Percentiles rank a stretch among this genome's conserved stretches.
These are phyloP conservation scores for Caenorhabditis remanei DNA, from an alignment of 1,140 invertebrate species.

Conservation along the genomic window DNA sequence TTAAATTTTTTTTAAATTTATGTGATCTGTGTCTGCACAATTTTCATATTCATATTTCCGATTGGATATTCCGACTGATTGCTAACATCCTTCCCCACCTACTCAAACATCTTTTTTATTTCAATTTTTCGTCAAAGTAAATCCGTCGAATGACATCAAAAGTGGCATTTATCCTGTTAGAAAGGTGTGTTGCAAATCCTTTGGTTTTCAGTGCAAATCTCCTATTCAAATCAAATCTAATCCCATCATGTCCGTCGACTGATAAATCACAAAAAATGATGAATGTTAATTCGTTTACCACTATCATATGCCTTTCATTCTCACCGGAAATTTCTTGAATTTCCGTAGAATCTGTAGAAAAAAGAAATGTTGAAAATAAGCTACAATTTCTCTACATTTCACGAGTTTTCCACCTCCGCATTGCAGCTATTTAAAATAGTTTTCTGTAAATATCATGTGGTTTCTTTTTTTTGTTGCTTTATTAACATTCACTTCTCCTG, in stretches of 20 bases:
- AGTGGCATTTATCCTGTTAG: not conserved
- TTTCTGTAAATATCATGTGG: constrained; percentile 29
- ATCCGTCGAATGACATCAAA: constrained; percentile 41
- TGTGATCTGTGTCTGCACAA: not conserved
- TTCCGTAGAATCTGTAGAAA: not conserved
- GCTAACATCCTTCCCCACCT: not conserved
- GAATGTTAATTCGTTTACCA: constrained; percentile 5
- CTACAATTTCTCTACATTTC: constrained; percentile 27
- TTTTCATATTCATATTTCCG: not conserved
- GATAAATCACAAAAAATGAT: constrained; percentile 38
- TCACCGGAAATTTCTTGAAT: constrained; percentile 18
- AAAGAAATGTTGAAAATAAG: constrained; percentile 11
- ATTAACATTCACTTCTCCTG: not conserved
- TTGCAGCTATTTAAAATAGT: constrained; percentile 13
- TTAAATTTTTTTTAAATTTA: not conserved
- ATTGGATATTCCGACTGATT: no score
- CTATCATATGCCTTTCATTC: not conserved
- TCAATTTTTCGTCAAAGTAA: not conserved
- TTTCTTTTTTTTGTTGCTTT: not conserved
- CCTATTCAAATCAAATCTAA: constrained; percentile 24
- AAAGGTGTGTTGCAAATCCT: constrained; percentile 15
- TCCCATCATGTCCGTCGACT: not conserved
- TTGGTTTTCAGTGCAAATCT: not conserved
- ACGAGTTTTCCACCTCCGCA: constrained; percentile 5
- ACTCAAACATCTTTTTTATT: not conserved